Percentiles rank a stretch among this genome's conserved stretches.
These are phyloP conservation scores for Propithecus coquereli DNA, from an alignment of 2,113 vertebrate genomes.

Conservation along the genomic window DNA sequence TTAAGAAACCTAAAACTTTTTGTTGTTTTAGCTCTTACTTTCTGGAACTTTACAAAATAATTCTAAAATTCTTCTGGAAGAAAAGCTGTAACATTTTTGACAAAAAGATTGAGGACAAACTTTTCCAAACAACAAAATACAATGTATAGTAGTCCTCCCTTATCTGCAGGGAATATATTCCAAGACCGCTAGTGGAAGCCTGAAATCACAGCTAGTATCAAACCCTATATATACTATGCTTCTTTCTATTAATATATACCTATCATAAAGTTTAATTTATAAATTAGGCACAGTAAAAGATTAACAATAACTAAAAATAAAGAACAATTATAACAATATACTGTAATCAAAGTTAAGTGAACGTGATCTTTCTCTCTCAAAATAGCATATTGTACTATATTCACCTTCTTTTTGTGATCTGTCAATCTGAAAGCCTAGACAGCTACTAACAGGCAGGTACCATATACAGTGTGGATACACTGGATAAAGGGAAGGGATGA, in stretches of 20 bases:
- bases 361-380: neutral
- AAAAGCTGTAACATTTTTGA: neutral
- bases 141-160: neutral
- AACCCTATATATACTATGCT: neutral
- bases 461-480: neutral
- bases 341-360: neutral
- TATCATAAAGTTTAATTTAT: neutral
- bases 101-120: neutral
- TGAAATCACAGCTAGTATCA: neutral
- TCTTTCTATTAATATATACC: neutral
- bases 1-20: neutral
- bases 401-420: neutral
- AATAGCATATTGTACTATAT: neutral
- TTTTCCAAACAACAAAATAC: neutral
- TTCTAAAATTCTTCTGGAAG: neutral
- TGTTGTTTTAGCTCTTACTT: neutral
- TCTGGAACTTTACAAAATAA: neutral
- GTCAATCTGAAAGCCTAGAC: neutral
- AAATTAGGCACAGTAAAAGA: neutral
- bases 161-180: neutral
- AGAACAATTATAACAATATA: neutral
- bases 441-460: neutral
- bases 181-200: neutral
- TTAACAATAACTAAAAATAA: neutral
- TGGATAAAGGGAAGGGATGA: neutral